phyloP scores from a whole-genome alignment of 2,797 vertebrate genomes.

The Tinamus major region DNA sequence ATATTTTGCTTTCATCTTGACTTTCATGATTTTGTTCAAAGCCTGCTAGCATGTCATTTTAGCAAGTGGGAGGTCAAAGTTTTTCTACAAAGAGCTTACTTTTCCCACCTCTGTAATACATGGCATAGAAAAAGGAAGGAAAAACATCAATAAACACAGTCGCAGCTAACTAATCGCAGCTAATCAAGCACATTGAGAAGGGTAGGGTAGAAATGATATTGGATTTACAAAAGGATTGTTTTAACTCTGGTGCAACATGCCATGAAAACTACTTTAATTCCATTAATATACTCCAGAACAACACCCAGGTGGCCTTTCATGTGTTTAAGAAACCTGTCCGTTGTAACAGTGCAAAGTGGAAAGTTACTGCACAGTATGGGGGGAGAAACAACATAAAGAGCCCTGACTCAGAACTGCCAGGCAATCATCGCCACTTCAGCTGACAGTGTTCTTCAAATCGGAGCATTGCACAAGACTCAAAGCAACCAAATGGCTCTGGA shows the following conservation, averaged over 20 bases:
- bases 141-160: constrained; percentile 22
- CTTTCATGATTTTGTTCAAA: constrained; percentile 12
- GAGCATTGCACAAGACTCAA: not conserved
- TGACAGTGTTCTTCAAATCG: not conserved
- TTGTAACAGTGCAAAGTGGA: not conserved
- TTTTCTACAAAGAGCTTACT: constrained; percentile 4
- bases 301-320: constrained; percentile 25
- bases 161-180: not conserved
- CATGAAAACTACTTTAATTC: constrained; percentile 25
- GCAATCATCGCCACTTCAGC: not conserved
- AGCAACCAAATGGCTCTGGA: not conserved
- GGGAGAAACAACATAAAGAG: not conserved
- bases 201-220: not conserved
- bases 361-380: not conserved
- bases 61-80: not conserved
- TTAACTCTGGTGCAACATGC: not conserved
- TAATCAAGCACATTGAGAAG: constrained; percentile 28
- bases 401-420: not conserved
- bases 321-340: constrained; percentile 3
- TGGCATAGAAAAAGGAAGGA: not conserved
- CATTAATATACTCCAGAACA: not conserved
- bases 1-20: constrained; percentile 7
- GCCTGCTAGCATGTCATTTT: not conserved
- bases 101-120: not conserved
- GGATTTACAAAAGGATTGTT: constrained; percentile 4